Evolutionary conservation across 2,888 invertebrate species (phyloP).

Genomic region (Drosophila pegasa): DNA sequence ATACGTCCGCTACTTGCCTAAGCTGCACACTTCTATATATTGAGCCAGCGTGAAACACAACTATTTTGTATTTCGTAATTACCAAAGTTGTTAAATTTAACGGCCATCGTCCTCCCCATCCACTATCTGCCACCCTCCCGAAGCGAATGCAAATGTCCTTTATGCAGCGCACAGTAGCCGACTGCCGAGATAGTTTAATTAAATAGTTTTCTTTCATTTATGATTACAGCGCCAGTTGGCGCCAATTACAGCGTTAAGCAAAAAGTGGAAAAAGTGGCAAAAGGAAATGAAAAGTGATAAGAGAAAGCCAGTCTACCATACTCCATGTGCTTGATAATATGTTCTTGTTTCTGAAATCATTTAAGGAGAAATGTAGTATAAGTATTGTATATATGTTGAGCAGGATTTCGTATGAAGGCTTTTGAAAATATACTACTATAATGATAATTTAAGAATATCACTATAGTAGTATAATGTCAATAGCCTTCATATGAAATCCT

Average conservation of each 20-base stretch:
- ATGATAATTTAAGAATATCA: no score
- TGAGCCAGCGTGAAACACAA: conserved; percentile 39
- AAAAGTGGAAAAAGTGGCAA: background rate
- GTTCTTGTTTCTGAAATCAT: background rate
- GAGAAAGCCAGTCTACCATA: background rate
- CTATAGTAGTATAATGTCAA: no score
- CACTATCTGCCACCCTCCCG: background rate
- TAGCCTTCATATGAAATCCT: no score
- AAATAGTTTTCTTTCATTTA: conserved; percentile 60
- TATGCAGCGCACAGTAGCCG: background rate
- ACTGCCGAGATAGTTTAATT: conserved; percentile 28
- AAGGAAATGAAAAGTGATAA: background rate
- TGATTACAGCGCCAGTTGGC: conserved; percentile 50
- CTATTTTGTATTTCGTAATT: conserved; percentile 79
- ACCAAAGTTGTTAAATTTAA: conserved; percentile 73
- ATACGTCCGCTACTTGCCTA: conserved; percentile 45
- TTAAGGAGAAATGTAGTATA: no score
- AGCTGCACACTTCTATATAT: conserved; percentile 18
- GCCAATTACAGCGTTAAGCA: conserved; percentile 33
- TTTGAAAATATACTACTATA: no score
- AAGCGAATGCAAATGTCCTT: conserved; percentile 21
- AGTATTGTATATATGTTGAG: no score
- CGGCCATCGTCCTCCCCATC: conserved; percentile 32
- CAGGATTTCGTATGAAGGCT: no score
- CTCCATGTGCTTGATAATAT: background rate